phyloP scores from a whole-genome alignment of 2,113 vertebrate species.

The Ophthalmolycus amberensis region DNA sequence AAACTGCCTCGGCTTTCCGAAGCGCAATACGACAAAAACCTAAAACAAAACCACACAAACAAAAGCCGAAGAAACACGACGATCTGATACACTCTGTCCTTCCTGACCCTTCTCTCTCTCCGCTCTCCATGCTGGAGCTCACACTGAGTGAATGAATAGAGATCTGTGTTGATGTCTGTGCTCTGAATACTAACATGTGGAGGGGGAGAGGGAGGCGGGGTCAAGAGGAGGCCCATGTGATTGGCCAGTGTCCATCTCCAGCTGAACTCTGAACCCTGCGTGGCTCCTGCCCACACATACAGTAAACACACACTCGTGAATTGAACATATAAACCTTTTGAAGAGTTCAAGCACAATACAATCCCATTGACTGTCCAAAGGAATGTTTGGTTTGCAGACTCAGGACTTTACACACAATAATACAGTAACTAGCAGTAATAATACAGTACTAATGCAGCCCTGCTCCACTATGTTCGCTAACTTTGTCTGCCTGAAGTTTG shows the following conservation, averaged over 20 bases:
- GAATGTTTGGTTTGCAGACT: constrained; percentile 31
- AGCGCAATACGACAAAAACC: constrained; percentile 52
- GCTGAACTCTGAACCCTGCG: constrained; percentile 77
- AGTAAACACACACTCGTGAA: constrained; percentile 56
- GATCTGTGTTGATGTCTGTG: constrained; percentile 81
- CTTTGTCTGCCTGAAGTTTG: too few species aligned
- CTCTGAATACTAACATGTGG: constrained; percentile 81
- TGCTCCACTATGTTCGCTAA: too few species aligned
- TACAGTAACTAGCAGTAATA: not conserved
- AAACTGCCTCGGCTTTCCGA: constrained; percentile 58
- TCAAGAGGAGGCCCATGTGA: constrained; percentile 67
- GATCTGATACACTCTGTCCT: constrained; percentile 73
- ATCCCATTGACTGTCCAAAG: constrained; percentile 26
- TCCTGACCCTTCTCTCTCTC: constrained; percentile 59
- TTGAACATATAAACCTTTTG: constrained; percentile 34
- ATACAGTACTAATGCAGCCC: too few species aligned
- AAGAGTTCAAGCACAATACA: constrained; percentile 11
- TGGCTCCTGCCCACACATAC: constrained; percentile 74
- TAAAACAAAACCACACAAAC: constrained; percentile 58
- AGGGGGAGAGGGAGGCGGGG: constrained; percentile 56
- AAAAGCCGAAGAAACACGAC: constrained; percentile 52
- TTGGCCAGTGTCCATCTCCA: constrained; percentile 69
- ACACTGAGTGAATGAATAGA: constrained; percentile 81
- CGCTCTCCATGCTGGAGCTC: constrained; percentile 63
- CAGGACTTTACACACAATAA: not conserved